These are phyloP conservation scores for Diaprepes abbreviatus DNA, from an alignment of 2,888 invertebrate genomes.

Conservation along the genomic window DNA sequence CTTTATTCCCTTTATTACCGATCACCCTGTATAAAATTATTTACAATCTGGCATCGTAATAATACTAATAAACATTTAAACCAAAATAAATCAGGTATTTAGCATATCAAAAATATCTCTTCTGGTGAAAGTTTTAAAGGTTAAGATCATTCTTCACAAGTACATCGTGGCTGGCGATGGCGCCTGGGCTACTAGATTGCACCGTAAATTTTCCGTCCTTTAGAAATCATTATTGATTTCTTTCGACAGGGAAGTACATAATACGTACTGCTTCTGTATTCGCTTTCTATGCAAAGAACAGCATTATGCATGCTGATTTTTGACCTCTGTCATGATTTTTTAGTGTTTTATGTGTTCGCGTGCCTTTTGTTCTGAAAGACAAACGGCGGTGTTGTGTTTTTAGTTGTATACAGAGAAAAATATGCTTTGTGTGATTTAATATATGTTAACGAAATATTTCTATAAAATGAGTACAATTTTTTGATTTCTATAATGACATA, in stretches of 20 bases:
- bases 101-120: slow-evolving; percentile 20
- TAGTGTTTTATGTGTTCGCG: neutral
- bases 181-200: slow-evolving; percentile 11
- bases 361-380: neutral
- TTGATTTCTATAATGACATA: too few relatives aligned
- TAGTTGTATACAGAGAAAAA: too few relatives aligned
- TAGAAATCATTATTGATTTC: slow-evolving; percentile 7
- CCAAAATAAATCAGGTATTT: slow-evolving; percentile 18
- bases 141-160: slow-evolving; percentile 27
- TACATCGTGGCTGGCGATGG: slow-evolving; percentile 12
- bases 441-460: too few relatives aligned
- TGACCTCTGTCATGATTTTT: neutral
- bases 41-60: too few relatives aligned
- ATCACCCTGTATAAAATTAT: too few relatives aligned
- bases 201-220: neutral
- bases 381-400: too few relatives aligned
- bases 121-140: slow-evolving; percentile 26
- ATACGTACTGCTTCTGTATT: neutral
- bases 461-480: too few relatives aligned
- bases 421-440: too few relatives aligned
- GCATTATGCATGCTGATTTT: neutral
- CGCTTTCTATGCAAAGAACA: neutral
- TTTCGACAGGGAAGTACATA: slow-evolving; percentile 6
- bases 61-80: neutral
- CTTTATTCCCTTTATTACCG: too few relatives aligned